A percentile compares a stretch with the other conserved stretches of the same genome.
Evolutionary conservation across 2,797 vertebrate genomes (phyloP).

Genomic region (Podarcis siculus): DNA sequence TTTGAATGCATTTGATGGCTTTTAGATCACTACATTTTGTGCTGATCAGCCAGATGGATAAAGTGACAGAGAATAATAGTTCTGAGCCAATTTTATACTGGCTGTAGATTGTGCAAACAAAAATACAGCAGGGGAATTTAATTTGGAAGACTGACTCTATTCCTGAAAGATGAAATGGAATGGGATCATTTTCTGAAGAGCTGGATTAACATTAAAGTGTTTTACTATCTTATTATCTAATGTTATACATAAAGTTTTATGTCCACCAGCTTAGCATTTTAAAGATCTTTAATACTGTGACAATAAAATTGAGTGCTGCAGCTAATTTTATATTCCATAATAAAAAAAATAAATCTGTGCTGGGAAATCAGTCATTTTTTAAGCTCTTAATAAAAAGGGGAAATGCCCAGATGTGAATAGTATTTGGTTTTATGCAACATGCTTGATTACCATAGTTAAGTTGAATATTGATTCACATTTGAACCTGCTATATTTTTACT

Average conservation of each 20-base stretch:
- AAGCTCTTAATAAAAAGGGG: slow-evolving; percentile 53
- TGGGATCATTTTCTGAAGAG: slow-evolving; percentile 51
- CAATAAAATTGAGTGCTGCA: slow-evolving; percentile 60
- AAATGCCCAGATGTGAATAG: slow-evolving; percentile 38
- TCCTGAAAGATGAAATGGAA: slow-evolving; percentile 34
- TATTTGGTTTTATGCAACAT: slow-evolving; percentile 36
- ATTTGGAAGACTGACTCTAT: slow-evolving; percentile 55
- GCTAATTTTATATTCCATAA: slow-evolving; percentile 64
- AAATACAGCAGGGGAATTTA: slow-evolving; percentile 39
- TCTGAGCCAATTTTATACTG: slow-evolving; percentile 8
- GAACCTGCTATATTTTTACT: slow-evolving; percentile 6
- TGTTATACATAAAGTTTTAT: slow-evolving; percentile 70
- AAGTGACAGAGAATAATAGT: slow-evolving; percentile 26
- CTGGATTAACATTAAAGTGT: slow-evolving; percentile 60
- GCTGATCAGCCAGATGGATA: not conserved
- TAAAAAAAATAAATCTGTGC: slow-evolving; percentile 62
- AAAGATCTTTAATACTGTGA: slow-evolving; percentile 61
- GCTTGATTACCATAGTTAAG: slow-evolving; percentile 39
- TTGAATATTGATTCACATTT: slow-evolving; percentile 54
- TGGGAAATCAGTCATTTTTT: slow-evolving; percentile 58
- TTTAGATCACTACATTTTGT: slow-evolving; percentile 13
- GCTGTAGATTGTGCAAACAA: slow-evolving; percentile 35
- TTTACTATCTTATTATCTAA: slow-evolving; percentile 70
- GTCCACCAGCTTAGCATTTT: slow-evolving; percentile 62
- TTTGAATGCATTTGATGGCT: slow-evolving; percentile 22